Evolutionary conservation across 2,888 invertebrate species (phyloP).

Genomic region (Scaptomyza polygonia): DNA sequence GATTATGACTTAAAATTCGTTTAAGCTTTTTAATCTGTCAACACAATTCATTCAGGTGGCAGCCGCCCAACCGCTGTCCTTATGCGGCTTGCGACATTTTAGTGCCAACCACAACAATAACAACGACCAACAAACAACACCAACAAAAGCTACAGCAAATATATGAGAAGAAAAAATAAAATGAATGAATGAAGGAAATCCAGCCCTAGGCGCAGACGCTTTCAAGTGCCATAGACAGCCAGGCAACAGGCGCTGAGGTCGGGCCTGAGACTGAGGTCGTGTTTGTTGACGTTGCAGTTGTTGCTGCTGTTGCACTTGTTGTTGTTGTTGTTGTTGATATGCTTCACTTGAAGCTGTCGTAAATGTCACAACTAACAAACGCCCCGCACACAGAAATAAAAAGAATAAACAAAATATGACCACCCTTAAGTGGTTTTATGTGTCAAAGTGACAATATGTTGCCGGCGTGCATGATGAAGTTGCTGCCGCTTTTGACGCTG

Average conservation of each 20-base stretch:
- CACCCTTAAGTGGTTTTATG: conserved; percentile 73
- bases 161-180: background rate
- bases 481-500: conserved; percentile 30
- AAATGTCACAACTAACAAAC: conserved; percentile 69
- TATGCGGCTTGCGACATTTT: conserved; percentile 55
- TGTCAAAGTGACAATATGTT: conserved; percentile 82
- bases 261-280: conserved; percentile 46
- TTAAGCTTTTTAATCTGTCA: conserved; percentile 52
- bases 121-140: conserved; percentile 10
- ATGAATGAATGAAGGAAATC: conserved; percentile 34
- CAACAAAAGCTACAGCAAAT: conserved; percentile 14
- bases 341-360: conserved; percentile 76
- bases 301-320: conserved; percentile 21
- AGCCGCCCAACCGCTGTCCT: conserved; percentile 25
- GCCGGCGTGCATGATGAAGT: conserved; percentile 72
- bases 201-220: conserved; percentile 74
- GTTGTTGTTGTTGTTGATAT: conserved; percentile 47
- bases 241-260: conserved; percentile 38
- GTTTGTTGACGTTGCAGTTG: conserved; percentile 12
- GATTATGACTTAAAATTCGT: conserved; percentile 20
- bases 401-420: conserved; percentile 44
- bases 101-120: conserved; percentile 42
- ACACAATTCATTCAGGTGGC: conserved; percentile 51
- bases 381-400: conserved; percentile 25
- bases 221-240: conserved; percentile 73